Percentiles rank a stretch among this genome's conserved stretches.
These are phyloP conservation scores for Apogon talboti DNA, from an alignment of 2,797 vertebrate genomes.

Conservation along the genomic window DNA sequence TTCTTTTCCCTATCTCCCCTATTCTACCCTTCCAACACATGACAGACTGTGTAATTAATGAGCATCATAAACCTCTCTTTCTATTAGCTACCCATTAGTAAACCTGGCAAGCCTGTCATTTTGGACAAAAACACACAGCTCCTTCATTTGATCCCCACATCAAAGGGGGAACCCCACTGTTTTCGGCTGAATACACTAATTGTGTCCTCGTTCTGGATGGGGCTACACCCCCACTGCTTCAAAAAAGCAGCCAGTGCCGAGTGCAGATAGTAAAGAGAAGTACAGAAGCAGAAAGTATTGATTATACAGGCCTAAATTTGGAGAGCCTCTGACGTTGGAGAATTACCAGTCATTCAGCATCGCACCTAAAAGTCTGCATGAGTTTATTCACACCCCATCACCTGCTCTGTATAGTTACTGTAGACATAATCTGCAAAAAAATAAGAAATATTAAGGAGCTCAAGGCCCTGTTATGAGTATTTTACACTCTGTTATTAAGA, in stretches of 20 bases:
- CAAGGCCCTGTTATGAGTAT: constrained; percentile 51
- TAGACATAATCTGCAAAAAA: constrained; percentile 45
- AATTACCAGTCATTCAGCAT: constrained; percentile 55
- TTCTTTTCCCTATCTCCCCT: constrained; percentile 61
- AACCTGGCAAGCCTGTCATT: constrained; percentile 95
- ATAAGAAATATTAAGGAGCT: constrained; percentile 40
- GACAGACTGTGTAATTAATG: constrained; percentile 96
- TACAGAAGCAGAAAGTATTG: constrained; percentile 81
- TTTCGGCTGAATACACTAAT: constrained; percentile 95
- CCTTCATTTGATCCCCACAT: constrained; percentile 95
- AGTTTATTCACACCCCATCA: constrained; percentile 37
- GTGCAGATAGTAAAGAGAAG: constrained; percentile 80
- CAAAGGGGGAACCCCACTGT: constrained; percentile 96
- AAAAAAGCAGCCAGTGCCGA: constrained; percentile 84
- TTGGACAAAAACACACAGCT: constrained; percentile 97
- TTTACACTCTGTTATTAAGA: constrained; percentile 70
- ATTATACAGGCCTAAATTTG: constrained; percentile 74
- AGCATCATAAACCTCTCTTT: constrained; percentile 97
- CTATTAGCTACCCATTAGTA: constrained; percentile 97
- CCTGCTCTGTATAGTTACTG: constrained; percentile 33
- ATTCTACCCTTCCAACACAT: constrained; percentile 87
- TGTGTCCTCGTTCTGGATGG: constrained; percentile 92
- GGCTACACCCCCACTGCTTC: constrained; percentile 87
- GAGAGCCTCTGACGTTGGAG: constrained; percentile 50
- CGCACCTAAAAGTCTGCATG: constrained; percentile 27